Base-by-base conservation (phyloP, 1,140 invertebrate species). In the Caerostris extrusa region DNA sequence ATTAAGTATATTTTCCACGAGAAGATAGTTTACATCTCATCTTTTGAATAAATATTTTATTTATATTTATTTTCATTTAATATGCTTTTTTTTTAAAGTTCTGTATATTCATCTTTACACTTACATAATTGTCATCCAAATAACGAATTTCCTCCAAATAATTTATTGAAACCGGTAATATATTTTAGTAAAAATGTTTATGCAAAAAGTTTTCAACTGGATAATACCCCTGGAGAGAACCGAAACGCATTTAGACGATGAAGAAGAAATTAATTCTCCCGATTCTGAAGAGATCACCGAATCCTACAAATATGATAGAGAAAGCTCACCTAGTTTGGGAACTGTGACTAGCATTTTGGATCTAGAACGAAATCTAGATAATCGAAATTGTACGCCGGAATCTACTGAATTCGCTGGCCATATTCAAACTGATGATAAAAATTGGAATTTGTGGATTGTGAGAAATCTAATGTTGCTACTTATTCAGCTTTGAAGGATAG, bases 131-230 rank as follows among this genome's bases (percentile, higher is more conserved):
- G 19, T 77, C 14, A 53, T 10, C 71, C 3, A 50, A 77, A 77
- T 53, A 0, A 14, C 3, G 10, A 19, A 50, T 7, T 7, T 50
- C 8, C 8, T 19, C 12, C 34, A 34, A 77, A 77, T 77, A 50
- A 5, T 77, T 77, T 12, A 77, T 12, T 53, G 71, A 50, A 53
- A 53, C 53, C 12, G 34, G 17, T 5, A 53, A 53, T 77, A 50
- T 50, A 50, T 53, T 12, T 77, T 34, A 12, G 12, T 50, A 12
- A 34, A 50, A 12, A 77, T 77, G 71, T 77, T 77, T 12, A 53
- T 77, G 71, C 71, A 77, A 77, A 77, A 77, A 50, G 71, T 77
- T 77, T 34, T 77, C 10, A 77, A 53, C 71, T 77, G 71, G 71
- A 77, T 77, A 12, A 12, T 77, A 77, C 71, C 71, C 10, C 34